Percentiles rank a stretch among this genome's conserved stretches.
These are phyloP conservation scores for Vidua macroura DNA, from an alignment of 2,113 vertebrate genomes.

Conservation along the genomic window DNA sequence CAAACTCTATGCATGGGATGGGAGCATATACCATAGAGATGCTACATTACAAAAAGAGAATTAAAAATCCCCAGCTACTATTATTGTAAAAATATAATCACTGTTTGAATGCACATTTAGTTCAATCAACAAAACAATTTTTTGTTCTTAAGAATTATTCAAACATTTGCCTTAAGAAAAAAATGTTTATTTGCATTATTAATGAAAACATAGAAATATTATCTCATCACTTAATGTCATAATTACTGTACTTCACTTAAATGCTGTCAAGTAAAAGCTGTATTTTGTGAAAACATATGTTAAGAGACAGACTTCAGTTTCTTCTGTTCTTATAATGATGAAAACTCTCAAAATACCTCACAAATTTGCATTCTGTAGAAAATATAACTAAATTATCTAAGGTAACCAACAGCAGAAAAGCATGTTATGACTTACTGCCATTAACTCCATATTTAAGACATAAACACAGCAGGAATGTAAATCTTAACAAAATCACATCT, in stretches of 20 bases:
- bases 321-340: background rate
- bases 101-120: background rate
- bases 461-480: background rate
- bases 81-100: background rate
- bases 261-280: slow-evolving; percentile 34
- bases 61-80: background rate
- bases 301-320: slow-evolving; percentile 13
- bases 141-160: background rate
- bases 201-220: slow-evolving; percentile 30
- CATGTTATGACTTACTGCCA: background rate
- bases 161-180: background rate
- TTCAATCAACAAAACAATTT: background rate
- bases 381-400: background rate
- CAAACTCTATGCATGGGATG: background rate
- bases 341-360: background rate
- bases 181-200: slow-evolving; percentile 43
- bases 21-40: background rate
- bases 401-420: background rate
- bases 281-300: slow-evolving; percentile 4
- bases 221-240: slow-evolving; percentile 13
- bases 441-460: background rate
- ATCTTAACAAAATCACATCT: background rate
- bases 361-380: background rate
- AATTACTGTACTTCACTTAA: slow-evolving; percentile 31
- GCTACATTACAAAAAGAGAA: background rate